Evolutionary conservation across 2,888 invertebrate species (phyloP).

Genomic region (Xanthia icteritia): DNA sequence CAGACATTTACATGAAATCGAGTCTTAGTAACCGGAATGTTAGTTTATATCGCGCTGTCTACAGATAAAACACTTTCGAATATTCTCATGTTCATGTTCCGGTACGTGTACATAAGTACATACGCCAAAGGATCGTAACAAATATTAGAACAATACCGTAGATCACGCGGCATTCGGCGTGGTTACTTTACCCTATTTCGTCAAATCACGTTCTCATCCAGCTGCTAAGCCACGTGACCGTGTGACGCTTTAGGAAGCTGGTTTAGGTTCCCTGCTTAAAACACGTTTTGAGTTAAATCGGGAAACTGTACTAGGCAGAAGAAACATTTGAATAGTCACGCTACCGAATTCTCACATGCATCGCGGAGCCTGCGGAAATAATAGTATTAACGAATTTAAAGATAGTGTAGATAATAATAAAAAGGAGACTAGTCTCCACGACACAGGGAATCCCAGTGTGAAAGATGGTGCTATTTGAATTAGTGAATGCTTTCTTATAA

Average conservation of each 20-base stretch:
- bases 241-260: slow-evolving; percentile 72
- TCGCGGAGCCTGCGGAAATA: not conserved
- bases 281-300: slow-evolving; percentile 34
- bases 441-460: not conserved
- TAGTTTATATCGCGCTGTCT: slow-evolving; percentile 33
- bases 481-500: not conserved
- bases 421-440: not conserved
- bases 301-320: slow-evolving; percentile 26
- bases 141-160: slow-evolving; percentile 68
- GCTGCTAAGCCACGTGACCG: slow-evolving; percentile 70
- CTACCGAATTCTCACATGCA: not conserved
- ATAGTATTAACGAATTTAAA: not conserved
- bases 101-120: slow-evolving; percentile 29
- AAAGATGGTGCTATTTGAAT: not conserved
- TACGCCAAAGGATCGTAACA: slow-evolving; percentile 58
- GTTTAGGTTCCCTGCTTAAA: slow-evolving; percentile 32
- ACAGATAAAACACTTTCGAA: slow-evolving; percentile 45
- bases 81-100: slow-evolving; percentile 59
- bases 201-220: slow-evolving; percentile 73
- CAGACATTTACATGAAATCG: slow-evolving; percentile 26
- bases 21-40: slow-evolving; percentile 31
- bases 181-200: slow-evolving; percentile 74
- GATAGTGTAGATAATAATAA: not conserved
- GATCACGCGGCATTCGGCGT: slow-evolving; percentile 75
- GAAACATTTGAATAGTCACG: slow-evolving; percentile 1